Conservation (phyloP, 64 coral and sea anemone genomes). For the Orbicella faveolata region DNA sequence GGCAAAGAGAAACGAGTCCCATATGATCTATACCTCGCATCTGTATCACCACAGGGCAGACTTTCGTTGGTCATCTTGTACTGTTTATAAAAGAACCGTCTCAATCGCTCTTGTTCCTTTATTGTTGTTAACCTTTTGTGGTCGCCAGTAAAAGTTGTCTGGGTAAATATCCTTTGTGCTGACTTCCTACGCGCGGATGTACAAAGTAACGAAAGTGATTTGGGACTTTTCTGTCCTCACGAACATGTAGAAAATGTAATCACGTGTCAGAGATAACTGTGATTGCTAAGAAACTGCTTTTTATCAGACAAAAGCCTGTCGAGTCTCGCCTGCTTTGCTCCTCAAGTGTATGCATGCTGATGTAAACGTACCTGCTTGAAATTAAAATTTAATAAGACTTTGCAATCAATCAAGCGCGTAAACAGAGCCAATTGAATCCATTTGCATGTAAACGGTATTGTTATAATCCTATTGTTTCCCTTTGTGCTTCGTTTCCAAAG, state of each 20-base stretch:
- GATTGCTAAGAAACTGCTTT: neutral
- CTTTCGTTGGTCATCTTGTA: conserved; percentile 6
- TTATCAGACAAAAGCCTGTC: neutral
- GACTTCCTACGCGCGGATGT: neutral
- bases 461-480: conserved; percentile 2
- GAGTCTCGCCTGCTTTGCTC: neutral
- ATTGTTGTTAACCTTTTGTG: neutral
- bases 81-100: neutral
- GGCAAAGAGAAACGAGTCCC: neutral
- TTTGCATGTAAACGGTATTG: conserved; percentile 34
- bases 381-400: conserved; percentile 19
- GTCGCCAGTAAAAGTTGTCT: neutral
- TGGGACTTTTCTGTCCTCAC: neutral
- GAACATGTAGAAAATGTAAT: neutral
- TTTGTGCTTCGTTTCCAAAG: conserved; percentile 21
- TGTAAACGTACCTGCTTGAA: conserved; percentile 11
- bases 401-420: conserved; percentile 11
- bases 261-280: neutral
- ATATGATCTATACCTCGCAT: neutral
- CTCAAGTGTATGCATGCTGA: neutral
- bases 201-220: neutral
- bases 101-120: neutral
- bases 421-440: neutral
- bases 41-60: neutral
- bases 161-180: neutral